A percentile compares a stretch with the other conserved stretches of the same genome.
Conservation (phyloP, 1,140 invertebrate species). For the Papilio machaon region DNA sequence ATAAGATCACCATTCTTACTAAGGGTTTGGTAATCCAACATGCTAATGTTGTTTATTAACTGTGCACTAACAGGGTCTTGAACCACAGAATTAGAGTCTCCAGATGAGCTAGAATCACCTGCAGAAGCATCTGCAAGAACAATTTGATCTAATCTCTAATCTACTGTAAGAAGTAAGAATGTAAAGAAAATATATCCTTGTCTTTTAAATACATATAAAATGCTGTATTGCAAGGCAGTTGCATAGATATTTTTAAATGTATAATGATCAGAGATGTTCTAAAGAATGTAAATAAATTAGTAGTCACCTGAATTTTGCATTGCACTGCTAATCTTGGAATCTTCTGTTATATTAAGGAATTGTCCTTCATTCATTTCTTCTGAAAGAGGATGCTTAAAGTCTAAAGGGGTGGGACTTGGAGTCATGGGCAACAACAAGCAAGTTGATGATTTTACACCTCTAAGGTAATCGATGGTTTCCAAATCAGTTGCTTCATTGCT, state of each 20-base stretch:
- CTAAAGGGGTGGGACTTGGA: slow-evolving; percentile 72
- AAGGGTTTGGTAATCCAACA: slow-evolving; percentile 80
- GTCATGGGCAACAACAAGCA: slow-evolving; percentile 67
- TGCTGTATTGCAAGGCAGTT: background rate
- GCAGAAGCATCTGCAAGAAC: slow-evolving; percentile 61
- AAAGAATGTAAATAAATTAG: slow-evolving; percentile 24
- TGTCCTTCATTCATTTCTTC: slow-evolving; percentile 70
- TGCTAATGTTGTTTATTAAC: slow-evolving; percentile 81
- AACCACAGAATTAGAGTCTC: slow-evolving; percentile 74
- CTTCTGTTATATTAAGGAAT: slow-evolving; percentile 65
- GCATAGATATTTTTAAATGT: background rate
- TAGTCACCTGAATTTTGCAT: slow-evolving; percentile 59
- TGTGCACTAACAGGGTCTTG: slow-evolving; percentile 80
- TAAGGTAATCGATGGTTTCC: slow-evolving; percentile 71
- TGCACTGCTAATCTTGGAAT: slow-evolving; percentile 52
- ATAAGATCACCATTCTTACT: slow-evolving; percentile 78
- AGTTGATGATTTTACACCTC: slow-evolving; percentile 74
- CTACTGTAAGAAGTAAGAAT: background rate
- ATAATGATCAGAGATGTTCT: too few species aligned
- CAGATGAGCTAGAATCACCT: slow-evolving; percentile 78
- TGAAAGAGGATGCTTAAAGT: slow-evolving; percentile 74
- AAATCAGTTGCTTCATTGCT: slow-evolving; percentile 55
- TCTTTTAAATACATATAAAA: background rate
- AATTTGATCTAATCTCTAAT: too few species aligned
- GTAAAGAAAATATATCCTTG: background rate